Percentiles rank a stretch among this genome's conserved stretches.
These are phyloP conservation scores for Epinephelus coioides DNA, from an alignment of 2,797 vertebrate genomes.

Conservation along the genomic window DNA sequence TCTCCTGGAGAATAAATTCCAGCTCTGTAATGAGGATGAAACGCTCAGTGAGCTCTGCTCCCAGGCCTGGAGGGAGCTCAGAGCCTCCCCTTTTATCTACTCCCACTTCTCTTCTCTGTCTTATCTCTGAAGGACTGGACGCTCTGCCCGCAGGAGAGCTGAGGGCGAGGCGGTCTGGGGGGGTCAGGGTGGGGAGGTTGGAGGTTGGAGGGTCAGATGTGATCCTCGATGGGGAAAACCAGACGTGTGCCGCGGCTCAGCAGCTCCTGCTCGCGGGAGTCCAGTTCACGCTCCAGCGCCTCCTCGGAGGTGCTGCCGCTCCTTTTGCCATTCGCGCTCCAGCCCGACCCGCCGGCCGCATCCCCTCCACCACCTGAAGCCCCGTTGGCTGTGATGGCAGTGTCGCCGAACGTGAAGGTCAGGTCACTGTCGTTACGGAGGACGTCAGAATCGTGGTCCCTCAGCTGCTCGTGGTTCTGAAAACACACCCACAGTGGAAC, in stretches of 20 bases:
- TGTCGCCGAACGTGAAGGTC: slow-evolving; percentile 93
- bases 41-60: slow-evolving; percentile 36
- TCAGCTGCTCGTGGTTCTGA: slow-evolving; percentile 94
- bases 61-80: slow-evolving; percentile 34
- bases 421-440: slow-evolving; percentile 94
- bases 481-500: slow-evolving; percentile 56
- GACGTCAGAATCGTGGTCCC: slow-evolving; percentile 94
- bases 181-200: slow-evolving; percentile 35
- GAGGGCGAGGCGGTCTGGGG: slow-evolving; percentile 39
- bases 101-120: slow-evolving; percentile 51
- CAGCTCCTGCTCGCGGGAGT: slow-evolving; percentile 92
- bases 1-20: slow-evolving; percentile 46
- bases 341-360: slow-evolving; percentile 47
- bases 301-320: slow-evolving; percentile 92
- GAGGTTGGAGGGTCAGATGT: slow-evolving; percentile 84
- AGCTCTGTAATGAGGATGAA: slow-evolving; percentile 61
- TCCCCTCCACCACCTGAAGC: slow-evolving; percentile 86
- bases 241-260: slow-evolving; percentile 94
- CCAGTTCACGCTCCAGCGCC: slow-evolving; percentile 92
- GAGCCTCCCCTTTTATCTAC: slow-evolving; percentile 30
- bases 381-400: slow-evolving; percentile 94
- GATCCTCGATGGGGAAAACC: slow-evolving; percentile 96
- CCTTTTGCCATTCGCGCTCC: slow-evolving; percentile 80
- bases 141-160: slow-evolving; percentile 51
- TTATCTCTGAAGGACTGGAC: slow-evolving; percentile 52